Conservation (phyloP, 2,888 invertebrate species). For the Pandemis corylana region DNA sequence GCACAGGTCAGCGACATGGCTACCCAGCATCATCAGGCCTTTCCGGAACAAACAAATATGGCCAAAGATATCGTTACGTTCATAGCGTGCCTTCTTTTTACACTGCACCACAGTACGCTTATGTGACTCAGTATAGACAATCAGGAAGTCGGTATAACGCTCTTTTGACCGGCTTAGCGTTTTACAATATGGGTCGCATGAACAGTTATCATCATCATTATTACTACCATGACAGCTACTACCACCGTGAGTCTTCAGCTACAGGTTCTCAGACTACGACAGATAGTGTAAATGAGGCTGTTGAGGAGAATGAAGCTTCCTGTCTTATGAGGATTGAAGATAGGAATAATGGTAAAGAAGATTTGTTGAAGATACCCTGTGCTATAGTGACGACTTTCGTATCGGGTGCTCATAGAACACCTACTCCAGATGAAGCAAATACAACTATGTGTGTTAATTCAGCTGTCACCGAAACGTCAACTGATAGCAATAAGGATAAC, state of each 20-base stretch:
- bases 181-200: conserved; percentile 34
- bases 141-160: conserved; percentile 28
- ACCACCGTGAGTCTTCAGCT: conserved; percentile 10
- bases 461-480: not conserved
- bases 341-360: conserved; percentile 15
- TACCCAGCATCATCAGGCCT: conserved; percentile 27
- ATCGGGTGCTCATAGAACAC: not conserved
- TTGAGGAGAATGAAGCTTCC: conserved; percentile 15
- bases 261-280: not conserved
- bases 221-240: conserved; percentile 30
- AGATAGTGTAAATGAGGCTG: not conserved
- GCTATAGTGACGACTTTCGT: conserved; percentile 36
- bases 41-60: conserved; percentile 23
- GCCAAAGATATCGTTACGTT: conserved; percentile 19
- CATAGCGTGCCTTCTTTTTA: conserved; percentile 32
- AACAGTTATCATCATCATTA: conserved; percentile 14
- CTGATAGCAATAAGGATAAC: not conserved
- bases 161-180: conserved; percentile 26
- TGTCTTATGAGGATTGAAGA: conserved; percentile 29
- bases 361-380: conserved; percentile 35
- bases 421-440: not conserved
- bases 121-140: conserved; percentile 24
- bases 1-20: conserved; percentile 1
- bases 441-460: conserved; percentile 23
- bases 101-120: conserved; percentile 25